A percentile compares a stretch with the other conserved stretches of the same genome.
These are phyloP conservation scores for Pyrrhia umbra DNA, from an alignment of 2,888 invertebrate species.

Conservation along the genomic window DNA sequence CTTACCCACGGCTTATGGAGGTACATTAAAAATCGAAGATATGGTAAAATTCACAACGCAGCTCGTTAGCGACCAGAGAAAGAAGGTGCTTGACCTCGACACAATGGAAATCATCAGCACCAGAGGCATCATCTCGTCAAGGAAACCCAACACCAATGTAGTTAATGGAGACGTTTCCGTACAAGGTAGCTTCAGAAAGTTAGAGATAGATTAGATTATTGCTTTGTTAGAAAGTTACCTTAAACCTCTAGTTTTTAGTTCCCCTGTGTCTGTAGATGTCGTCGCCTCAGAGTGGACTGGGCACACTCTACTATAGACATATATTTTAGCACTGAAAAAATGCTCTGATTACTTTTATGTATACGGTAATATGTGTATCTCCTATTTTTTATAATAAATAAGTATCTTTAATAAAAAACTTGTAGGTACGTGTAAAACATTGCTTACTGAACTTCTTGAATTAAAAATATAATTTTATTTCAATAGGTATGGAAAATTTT, in stretches of 20 bases:
- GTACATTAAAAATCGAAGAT: conserved; percentile 92
- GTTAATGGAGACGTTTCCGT: conserved; percentile 75
- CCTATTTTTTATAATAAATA: neutral
- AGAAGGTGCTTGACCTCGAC: conserved; percentile 91
- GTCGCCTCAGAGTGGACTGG: neutral
- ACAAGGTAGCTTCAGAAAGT: conserved; percentile 92
- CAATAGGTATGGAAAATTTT: too few relatives aligned
- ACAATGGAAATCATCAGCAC: conserved; percentile 92
- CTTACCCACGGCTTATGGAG: conserved; percentile 93
- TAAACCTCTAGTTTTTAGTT: conserved; percentile 24
- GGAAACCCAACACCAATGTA: conserved; percentile 72
- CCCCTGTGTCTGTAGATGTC: conserved; percentile 12
- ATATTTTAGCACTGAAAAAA: conserved; percentile 49
- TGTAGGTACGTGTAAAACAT: too few relatives aligned
- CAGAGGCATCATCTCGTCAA: conserved; percentile 85
- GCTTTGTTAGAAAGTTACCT: conserved; percentile 25
- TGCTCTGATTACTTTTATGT: conserved; percentile 25
- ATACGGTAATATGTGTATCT: neutral
- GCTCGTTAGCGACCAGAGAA: conserved; percentile 91
- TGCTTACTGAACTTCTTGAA: too few relatives aligned
- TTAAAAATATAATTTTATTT: too few relatives aligned
- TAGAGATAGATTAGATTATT: conserved; percentile 91
- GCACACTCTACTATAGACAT: conserved; percentile 20
- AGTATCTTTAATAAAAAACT: neutral
- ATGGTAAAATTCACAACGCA: conserved; percentile 93